phyloP scores from a whole-genome alignment of 2,797 vertebrate species.

The Myotis daubentonii region DNA sequence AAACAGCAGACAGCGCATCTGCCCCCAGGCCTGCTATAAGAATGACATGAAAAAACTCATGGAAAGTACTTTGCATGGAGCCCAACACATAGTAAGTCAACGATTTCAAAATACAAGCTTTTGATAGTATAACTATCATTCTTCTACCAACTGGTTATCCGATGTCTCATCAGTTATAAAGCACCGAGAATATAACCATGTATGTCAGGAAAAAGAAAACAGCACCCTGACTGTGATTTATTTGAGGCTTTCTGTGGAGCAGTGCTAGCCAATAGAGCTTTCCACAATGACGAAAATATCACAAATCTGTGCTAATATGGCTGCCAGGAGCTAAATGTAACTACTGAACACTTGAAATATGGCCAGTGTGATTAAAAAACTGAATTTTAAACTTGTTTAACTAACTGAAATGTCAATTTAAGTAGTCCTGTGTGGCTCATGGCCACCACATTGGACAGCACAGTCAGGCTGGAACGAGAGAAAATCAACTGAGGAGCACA shows the following conservation, averaged over 20 bases:
- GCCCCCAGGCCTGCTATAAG: neutral
- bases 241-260: neutral
- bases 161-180: neutral
- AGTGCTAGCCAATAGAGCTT: neutral
- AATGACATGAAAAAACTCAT: neutral
- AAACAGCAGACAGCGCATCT: neutral
- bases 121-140: neutral
- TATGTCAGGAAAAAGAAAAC: neutral
- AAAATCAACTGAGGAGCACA: neutral
- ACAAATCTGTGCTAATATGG: neutral
- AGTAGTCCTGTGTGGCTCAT: neutral
- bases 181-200: neutral
- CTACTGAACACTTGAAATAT: neutral
- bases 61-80: neutral
- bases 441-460: neutral
- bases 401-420: conserved; percentile 18
- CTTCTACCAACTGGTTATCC: neutral
- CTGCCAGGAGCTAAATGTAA: neutral
- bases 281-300: neutral
- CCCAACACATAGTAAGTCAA: neutral
- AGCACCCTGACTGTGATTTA: neutral
- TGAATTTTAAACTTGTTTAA: neutral
- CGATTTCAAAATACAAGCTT: neutral
- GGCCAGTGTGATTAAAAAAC: neutral
- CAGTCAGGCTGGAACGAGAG: neutral